These are phyloP conservation scores for Scaptomyza caliginosa DNA, from an alignment of 2,888 invertebrate genomes.

Conservation along the genomic window DNA sequence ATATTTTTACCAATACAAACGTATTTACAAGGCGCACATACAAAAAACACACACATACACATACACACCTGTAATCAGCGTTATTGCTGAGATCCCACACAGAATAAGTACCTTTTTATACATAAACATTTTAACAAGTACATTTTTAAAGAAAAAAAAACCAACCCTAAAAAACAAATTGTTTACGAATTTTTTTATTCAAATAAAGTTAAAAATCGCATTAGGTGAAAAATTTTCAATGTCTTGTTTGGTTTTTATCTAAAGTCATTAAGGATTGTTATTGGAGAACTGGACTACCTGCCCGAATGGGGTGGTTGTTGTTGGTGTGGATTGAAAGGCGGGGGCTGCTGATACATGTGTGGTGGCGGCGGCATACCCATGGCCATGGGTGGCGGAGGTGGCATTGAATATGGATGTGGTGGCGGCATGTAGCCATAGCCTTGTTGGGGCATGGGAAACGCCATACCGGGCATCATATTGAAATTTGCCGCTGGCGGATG, in stretches of 20 bases:
- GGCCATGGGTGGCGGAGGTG: slow-evolving; percentile 27
- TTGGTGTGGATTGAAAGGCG: slow-evolving; percentile 29
- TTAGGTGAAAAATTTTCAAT: background rate
- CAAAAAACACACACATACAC: slow-evolving; percentile 41
- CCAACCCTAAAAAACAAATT: slow-evolving; percentile 35
- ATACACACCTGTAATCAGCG: slow-evolving; percentile 45
- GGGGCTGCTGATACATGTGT: slow-evolving; percentile 39
- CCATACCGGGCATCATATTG: slow-evolving; percentile 60
- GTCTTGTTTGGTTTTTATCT: too few species aligned
- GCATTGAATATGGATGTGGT: slow-evolving; percentile 47
- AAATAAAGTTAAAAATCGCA: slow-evolving; percentile 36
- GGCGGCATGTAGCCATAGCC: slow-evolving; percentile 60
- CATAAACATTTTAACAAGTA: slow-evolving; percentile 60
- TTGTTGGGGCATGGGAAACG: slow-evolving; percentile 48
- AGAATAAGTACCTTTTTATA: slow-evolving; percentile 74
- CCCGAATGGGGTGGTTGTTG: slow-evolving; percentile 35
- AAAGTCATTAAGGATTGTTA: too few species aligned
- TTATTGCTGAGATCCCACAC: slow-evolving; percentile 61
- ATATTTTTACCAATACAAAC: slow-evolving; percentile 14
- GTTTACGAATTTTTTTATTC: slow-evolving; percentile 53
- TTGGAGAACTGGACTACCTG: background rate
- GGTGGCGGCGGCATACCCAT: slow-evolving; percentile 26
- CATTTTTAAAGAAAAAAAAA: slow-evolving; percentile 43
- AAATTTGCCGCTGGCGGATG: slow-evolving; percentile 60
- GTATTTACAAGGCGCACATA: slow-evolving; percentile 47